Conservation (phyloP, 1,140 invertebrate species). For the Cecropterus lyciades region DNA sequence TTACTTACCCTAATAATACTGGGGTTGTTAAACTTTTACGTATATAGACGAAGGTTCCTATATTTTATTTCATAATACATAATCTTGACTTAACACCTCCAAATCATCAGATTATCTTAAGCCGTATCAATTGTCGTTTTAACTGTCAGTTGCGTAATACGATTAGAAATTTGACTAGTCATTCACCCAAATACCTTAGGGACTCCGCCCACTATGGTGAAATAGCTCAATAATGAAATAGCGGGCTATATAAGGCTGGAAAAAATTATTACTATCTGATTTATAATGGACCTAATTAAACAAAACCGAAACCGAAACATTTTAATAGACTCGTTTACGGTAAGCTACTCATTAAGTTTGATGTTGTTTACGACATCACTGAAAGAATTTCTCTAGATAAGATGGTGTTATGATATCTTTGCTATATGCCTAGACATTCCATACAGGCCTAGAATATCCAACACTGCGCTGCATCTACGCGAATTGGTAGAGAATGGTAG, state of each 20-base stretch:
- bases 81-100: slow-evolving; percentile 25
- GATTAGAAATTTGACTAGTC: slow-evolving; percentile 34
- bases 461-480: too few species aligned
- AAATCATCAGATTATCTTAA: slow-evolving; percentile 30
- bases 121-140: slow-evolving; percentile 29
- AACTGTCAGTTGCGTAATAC: slow-evolving; percentile 25
- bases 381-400: too few species aligned
- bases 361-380: too few species aligned
- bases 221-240: background rate
- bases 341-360: too few species aligned
- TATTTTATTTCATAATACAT: slow-evolving; percentile 22
- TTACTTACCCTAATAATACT: too few species aligned
- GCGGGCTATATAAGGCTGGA: background rate
- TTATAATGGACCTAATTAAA: too few species aligned
- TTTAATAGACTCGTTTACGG: too few species aligned
- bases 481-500: too few species aligned
- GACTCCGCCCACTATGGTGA: background rate
- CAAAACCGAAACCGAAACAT: too few species aligned
- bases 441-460: too few species aligned
- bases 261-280: background rate
- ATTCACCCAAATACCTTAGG: slow-evolving; percentile 19
- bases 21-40: slow-evolving; percentile 15
- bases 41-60: slow-evolving; percentile 5
- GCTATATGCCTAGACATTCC: too few species aligned
- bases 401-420: too few species aligned